Base-by-base conservation (phyloP, 2,113 vertebrate species). In the Syngnathus floridae region DNA sequence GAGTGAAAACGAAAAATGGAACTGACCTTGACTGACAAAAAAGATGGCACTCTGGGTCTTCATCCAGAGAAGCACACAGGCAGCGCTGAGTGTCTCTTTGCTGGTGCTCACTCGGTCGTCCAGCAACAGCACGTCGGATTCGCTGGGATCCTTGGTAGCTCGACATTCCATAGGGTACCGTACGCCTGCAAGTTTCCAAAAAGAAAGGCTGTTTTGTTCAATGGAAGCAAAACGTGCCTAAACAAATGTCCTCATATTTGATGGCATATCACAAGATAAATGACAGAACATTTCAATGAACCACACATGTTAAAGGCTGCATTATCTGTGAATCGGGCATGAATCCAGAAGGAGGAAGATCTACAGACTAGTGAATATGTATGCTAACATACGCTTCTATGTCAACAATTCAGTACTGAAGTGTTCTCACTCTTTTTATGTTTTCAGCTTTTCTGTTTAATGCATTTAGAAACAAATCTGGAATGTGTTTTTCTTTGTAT, bases 81-180 rank as follows among this genome's bases (percentile, higher is more conserved):
- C 89, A 91, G 48, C 89, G 87, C 3, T 57, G 79, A 68, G 40
- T 55, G 35, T 62, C 62, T 19, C 26, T 36, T 10, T 31, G 21
- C 5, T 51, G 37, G 0, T 0, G 35, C 31, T 76, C 55, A 7
- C 62, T 1, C 16, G 9, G 19, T 41, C 31, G 66, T 60, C 9
- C 57, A 9, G 7, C 31, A 38, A 45, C 70, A 21, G 78, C 80
- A 19, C 89, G 87, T 26, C 72, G 84, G 64, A 76, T 36, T 55
- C 89, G 66, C 79, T 86, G 84, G 49, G 62, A 67, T 69, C 88
- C 85, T 52, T 75, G 79, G 77, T 89, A 89, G 78, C 76, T 88
- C 0, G 89, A 91, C 82, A 90, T 87, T 46, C 89, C 89, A 48
- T 91, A 90, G 7, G 86, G 89, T 49, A 90, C 87, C 1, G 81